Base-by-base conservation (phyloP, 2,888 invertebrate genomes). In the Callyntrura sp. region DNA sequence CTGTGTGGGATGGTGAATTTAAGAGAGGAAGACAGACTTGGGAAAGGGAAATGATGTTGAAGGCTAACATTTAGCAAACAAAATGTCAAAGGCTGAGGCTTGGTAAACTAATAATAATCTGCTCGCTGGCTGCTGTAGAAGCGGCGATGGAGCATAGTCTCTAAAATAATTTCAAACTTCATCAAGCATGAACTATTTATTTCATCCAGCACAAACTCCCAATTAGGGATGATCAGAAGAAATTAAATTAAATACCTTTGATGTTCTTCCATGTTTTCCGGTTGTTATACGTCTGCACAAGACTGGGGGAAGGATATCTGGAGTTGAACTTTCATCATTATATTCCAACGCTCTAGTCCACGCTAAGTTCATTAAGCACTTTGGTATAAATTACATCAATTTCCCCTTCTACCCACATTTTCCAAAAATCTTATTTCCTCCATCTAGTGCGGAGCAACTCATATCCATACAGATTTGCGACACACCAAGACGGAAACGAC, bases 201-300 rank as follows among this genome's bases (percentile, higher is more conserved):
- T 76, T 51, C 43, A 8, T 76, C 76, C 43, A 8, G 25, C 76
- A 25, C 51, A 25, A 76, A 51, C 51, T 76, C 6, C 51, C 76
- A 76, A 76, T 76, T 76, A 76, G 48, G 6, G 48, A 76, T 51
- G 51, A 76, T 76, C 51, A 76, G 48, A 51, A 25, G 48, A 48
- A 76, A 76, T 51, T 48, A 25, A 51, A 76, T 55, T 9, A 51
- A 76, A 76, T 62, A 20, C 25, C 25, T 28, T 9, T 76, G n/a
- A 3, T 51, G 76, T 51, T 14, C 25, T 51, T n/a, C 0, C 45
- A 20, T 48, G 14, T 48, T 76, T 76, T 76, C 28, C 43, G 68
- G 35, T 43, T 9, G 68, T 68, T 68, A 14, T 20, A 23, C 20
- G 20, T 35, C 35, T 1, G 20, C 60, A n/a, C 55, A n/a, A 55